Evolutionary conservation across 2,888 invertebrate species (phyloP), one percentile per base, ranked within the genome.

Genomic region (Tinea pellionella): DNA sequence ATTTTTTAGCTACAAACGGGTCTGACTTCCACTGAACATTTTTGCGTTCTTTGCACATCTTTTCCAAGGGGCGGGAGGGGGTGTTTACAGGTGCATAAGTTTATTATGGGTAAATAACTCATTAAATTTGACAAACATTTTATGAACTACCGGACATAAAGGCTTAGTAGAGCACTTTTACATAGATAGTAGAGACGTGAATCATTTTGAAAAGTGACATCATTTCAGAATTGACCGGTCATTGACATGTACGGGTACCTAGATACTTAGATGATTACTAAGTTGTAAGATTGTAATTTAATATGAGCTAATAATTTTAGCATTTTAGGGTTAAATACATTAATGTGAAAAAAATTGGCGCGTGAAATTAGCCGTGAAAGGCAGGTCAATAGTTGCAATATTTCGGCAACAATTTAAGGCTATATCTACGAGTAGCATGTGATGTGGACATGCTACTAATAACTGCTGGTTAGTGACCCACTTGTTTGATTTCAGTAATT

Each of bases 291-390:
- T 3, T 3, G 6, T 24, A 3, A 24, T 3, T 24, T 24, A 24
- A 24, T 24, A 24, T 24, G 24, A 24, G 2, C 3, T 24, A 24
- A 24, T 24, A 24, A 3, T 24, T 24, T 24, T 24, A 24, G 24
- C 6, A 24, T 3, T 24, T 47, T 47, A 15, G 47, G 37, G 9
- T 37, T n/a, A 6, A 15, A 15, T 4, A 47, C 13, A 47, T 6
- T 47, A 47, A 15, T 47, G 16, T 47, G 15, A 47, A 37, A 37
- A 7, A 47, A 47, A 24, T 53, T 53, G 24, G 24, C 24, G 18
- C n/a, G 9, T 47, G 47, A 47, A 47, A 47, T 47, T 12, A 47
- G 15, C 47, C 47, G 53, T 53, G 53, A 53, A 53, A 53, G 53
- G 53, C 18, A 18, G 24, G 24, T 11, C 53, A 24, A 53, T 41